Conservation (phyloP, 2,888 invertebrate species). For the Idaea straminata region DNA sequence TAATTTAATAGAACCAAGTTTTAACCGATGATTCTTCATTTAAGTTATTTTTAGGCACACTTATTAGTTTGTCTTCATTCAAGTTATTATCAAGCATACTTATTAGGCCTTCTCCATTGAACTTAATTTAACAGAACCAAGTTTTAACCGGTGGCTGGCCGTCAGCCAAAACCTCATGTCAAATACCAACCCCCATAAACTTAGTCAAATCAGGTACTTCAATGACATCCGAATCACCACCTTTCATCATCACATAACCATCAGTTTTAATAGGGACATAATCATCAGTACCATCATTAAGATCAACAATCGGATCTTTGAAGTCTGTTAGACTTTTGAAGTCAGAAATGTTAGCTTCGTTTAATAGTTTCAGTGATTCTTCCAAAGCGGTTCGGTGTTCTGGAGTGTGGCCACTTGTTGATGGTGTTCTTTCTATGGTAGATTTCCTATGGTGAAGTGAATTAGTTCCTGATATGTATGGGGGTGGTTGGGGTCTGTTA, state of each 20-base stretch:
- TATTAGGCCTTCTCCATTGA: conserved; percentile 1
- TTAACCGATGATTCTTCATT: conserved; percentile 60
- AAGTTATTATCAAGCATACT: too few species aligned
- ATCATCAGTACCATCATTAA: conserved; percentile 63
- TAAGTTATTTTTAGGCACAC: too few species aligned
- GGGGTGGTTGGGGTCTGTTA: conserved; percentile 74
- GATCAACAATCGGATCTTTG: conserved; percentile 63
- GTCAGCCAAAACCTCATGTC: conserved; percentile 61
- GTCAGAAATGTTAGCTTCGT: conserved; percentile 64
- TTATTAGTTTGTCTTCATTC: too few species aligned
- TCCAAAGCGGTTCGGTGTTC: conserved; percentile 65
- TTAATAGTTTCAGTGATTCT: conserved; percentile 69
- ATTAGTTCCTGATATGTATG: conserved; percentile 65
- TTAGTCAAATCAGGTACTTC: conserved; percentile 63
- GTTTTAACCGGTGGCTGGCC: conserved; percentile 70
- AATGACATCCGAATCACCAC: conserved; percentile 59
- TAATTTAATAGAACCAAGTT: conserved; percentile 58
- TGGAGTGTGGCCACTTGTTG: conserved; percentile 52
- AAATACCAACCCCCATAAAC: conserved; percentile 55
- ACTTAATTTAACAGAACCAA: conserved; percentile 64
- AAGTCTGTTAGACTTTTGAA: conserved; percentile 30
- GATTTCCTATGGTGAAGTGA: conserved; percentile 63
- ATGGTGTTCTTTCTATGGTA: conserved; percentile 43
- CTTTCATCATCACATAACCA: conserved; percentile 42
- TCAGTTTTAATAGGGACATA: conserved; percentile 60